Percentiles rank a stretch among this genome's conserved stretches.
Conservation (phyloP, 2,797 vertebrate species). For the Echeneis naucrates region DNA sequence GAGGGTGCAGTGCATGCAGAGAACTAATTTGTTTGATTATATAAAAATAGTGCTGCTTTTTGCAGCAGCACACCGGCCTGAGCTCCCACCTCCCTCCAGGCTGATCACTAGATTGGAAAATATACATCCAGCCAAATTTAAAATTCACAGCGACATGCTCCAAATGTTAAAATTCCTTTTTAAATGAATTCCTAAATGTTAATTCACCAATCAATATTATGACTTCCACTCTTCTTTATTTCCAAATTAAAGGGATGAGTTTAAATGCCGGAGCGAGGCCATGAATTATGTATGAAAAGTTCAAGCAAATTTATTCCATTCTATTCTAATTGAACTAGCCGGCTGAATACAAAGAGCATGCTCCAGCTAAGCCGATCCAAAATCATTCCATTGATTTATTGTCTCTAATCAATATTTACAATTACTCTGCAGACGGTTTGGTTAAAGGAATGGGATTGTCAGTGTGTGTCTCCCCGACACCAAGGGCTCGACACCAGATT, state of each 20-base stretch:
- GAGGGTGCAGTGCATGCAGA: slow-evolving; percentile 26
- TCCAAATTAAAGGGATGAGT: slow-evolving; percentile 62
- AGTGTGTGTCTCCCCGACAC: slow-evolving; percentile 12
- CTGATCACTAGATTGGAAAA: background rate
- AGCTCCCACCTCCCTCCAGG: background rate
- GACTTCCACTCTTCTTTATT: slow-evolving; percentile 39
- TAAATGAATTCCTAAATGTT: slow-evolving; percentile 42
- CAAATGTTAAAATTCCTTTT: slow-evolving; percentile 16
- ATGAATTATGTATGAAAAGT: slow-evolving; percentile 75
- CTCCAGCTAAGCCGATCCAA: slow-evolving; percentile 65
- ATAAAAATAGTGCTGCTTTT: slow-evolving; percentile 33
- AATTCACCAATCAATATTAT: slow-evolving; percentile 44
- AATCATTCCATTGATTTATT: slow-evolving; percentile 64
- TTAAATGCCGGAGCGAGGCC: slow-evolving; percentile 46
- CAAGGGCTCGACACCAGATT: slow-evolving; percentile 1
- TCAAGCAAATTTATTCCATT: slow-evolving; percentile 70
- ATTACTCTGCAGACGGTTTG: slow-evolving; percentile 55
- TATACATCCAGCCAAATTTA: background rate
- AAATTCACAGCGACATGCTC: slow-evolving; percentile 2
- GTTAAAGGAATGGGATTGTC: slow-evolving; percentile 37
- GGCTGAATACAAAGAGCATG: slow-evolving; percentile 65
- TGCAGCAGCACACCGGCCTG: slow-evolving; percentile 1
- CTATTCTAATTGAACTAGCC: slow-evolving; percentile 70
- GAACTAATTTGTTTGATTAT: slow-evolving; percentile 61
- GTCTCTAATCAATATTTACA: slow-evolving; percentile 72